Conservation (phyloP, 2,888 invertebrate genomes). For the Liopterus haemorrhoidalis region DNA sequence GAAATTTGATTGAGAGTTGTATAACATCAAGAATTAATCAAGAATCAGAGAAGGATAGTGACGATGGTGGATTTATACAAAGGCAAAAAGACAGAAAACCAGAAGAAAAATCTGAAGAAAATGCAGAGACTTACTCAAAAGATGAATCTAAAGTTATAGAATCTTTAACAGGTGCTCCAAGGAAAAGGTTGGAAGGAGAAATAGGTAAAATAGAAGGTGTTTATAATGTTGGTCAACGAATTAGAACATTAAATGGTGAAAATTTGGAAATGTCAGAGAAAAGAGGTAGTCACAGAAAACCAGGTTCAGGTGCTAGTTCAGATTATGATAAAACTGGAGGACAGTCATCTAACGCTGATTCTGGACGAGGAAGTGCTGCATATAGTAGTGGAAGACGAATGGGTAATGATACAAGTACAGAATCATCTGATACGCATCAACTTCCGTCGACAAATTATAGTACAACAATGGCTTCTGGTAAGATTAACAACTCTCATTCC, state of each 20-base stretch:
- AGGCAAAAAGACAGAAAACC: constrained; percentile 40
- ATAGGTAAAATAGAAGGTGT: constrained; percentile 51
- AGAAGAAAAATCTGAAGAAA: constrained; percentile 19
- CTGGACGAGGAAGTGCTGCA: constrained; percentile 73
- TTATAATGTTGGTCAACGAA: constrained; percentile 52
- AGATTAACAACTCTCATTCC: background rate
- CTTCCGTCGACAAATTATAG: constrained; percentile 23
- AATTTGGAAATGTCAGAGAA: constrained; percentile 48
- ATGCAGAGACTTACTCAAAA: constrained; percentile 24
- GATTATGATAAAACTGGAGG: constrained; percentile 71
- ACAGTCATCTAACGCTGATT: constrained; percentile 73
- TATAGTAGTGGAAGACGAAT: constrained; percentile 67
- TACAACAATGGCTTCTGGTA: constrained; percentile 22
- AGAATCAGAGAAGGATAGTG: constrained; percentile 52
- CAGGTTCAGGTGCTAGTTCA: constrained; percentile 59
- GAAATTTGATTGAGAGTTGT: constrained; percentile 51
- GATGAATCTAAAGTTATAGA: constrained; percentile 37
- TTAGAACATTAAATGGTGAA: constrained; percentile 41
- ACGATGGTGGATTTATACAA: constrained; percentile 57
- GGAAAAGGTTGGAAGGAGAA: constrained; percentile 39
- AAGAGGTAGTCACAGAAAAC: constrained; percentile 47
- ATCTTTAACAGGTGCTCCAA: constrained; percentile 40
- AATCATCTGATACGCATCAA: constrained; percentile 51
- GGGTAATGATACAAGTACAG: constrained; percentile 53
- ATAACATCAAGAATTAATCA: constrained; percentile 26